Evolutionary conservation across 2,113 vertebrate genomes (phyloP).

Genomic region (Hemicordylus capensis): DNA sequence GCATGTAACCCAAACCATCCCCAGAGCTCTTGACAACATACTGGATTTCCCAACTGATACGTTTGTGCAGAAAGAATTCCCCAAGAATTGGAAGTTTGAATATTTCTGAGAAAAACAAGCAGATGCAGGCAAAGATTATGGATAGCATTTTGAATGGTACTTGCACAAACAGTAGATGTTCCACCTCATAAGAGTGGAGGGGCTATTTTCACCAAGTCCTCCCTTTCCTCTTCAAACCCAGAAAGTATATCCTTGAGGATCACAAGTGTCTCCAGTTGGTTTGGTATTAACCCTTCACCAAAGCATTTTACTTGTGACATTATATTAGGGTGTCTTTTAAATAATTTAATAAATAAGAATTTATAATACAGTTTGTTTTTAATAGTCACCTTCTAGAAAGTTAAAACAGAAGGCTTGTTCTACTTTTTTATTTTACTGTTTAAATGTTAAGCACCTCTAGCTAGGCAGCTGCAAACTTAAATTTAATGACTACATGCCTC

Average conservation of each 20-base stretch:
- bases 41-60: not conserved
- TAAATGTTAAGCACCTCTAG: constrained; percentile 35
- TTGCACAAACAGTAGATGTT: too few relatives aligned
- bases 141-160: too few relatives aligned
- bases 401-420: constrained; percentile 25
- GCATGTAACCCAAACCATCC: not conserved
- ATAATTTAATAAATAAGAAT: not conserved
- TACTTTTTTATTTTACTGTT: constrained; percentile 47
- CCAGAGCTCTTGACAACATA: not conserved
- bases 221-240: too few relatives aligned
- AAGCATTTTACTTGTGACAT: not conserved
- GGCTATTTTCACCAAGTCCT: too few relatives aligned
- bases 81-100: not conserved
- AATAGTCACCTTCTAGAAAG: constrained; percentile 47
- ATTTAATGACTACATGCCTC: constrained; percentile 64
- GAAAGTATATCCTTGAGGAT: too few relatives aligned
- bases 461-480: constrained; percentile 61
- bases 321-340: not conserved
- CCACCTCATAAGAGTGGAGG: too few relatives aligned
- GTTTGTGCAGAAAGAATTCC: not conserved
- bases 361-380: not conserved
- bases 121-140: too few relatives aligned
- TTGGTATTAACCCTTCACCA: too few relatives aligned
- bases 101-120: not conserved
- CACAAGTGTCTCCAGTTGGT: too few relatives aligned